Percentiles rank a stretch among this genome's conserved stretches.
Conservation (phyloP, 2,113 vertebrate genomes). For the Festucalex cinctus region DNA sequence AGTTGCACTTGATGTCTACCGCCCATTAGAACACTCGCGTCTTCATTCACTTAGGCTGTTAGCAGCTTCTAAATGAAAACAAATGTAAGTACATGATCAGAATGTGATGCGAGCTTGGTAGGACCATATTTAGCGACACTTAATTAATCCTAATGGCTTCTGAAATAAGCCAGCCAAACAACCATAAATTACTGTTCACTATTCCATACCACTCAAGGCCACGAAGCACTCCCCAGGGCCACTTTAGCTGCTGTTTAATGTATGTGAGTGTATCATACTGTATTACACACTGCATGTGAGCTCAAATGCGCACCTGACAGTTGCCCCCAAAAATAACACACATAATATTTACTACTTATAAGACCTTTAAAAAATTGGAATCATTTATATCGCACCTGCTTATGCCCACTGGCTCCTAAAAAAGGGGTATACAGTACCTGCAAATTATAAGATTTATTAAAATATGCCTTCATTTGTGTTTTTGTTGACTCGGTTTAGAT, state of each 20-base stretch:
- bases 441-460: no score
- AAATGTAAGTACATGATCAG: slow-evolving; percentile 59
- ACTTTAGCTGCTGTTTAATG: slow-evolving; percentile 35
- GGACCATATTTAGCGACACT: slow-evolving; percentile 62
- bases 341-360: no score
- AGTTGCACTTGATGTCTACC: slow-evolving; percentile 35
- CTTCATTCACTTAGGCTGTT: slow-evolving; percentile 55
- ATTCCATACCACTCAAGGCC: slow-evolving; percentile 35
- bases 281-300: slow-evolving; percentile 8
- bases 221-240: slow-evolving; percentile 42
- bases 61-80: slow-evolving; percentile 56
- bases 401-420: no score
- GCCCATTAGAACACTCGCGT: slow-evolving; percentile 50
- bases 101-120: slow-evolving; percentile 60
- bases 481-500: no score
- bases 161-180: slow-evolving; percentile 66
- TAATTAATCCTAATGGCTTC: slow-evolving; percentile 76
- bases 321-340: no score
- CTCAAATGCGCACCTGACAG: background rate
- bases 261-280: slow-evolving; percentile 21
- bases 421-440: no score
- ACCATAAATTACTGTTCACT: slow-evolving; percentile 63
- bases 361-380: no score
- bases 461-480: no score
- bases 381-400: no score